These are phyloP conservation scores for Poecile montanus DNA, from an alignment of 2,797 vertebrate genomes.

Conservation along the genomic window DNA sequence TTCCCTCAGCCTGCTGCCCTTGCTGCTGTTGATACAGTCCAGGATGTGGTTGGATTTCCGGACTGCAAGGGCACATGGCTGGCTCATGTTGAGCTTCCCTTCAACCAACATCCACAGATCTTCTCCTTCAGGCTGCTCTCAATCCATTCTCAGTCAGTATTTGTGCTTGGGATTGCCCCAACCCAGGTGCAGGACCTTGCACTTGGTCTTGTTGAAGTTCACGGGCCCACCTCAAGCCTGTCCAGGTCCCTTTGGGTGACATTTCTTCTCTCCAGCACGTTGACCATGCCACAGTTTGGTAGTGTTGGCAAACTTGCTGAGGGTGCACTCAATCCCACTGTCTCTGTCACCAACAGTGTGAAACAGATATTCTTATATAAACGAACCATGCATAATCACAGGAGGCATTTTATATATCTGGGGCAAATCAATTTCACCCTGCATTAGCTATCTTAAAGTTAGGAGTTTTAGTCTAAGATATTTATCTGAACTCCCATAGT, in stretches of 20 bases:
- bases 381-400: neutral
- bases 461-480: neutral
- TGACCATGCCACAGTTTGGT: neutral
- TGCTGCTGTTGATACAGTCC: neutral
- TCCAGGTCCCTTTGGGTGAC: neutral
- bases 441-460: neutral
- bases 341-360: neutral
- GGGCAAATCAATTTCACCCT: neutral
- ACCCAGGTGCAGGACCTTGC: neutral
- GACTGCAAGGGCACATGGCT: neutral
- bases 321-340: accelerated
- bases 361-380: neutral
- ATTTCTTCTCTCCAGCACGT: neutral
- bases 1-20: neutral
- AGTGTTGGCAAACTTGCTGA: neutral
- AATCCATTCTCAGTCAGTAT: neutral
- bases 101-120: neutral
- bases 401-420: neutral
- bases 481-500: neutral
- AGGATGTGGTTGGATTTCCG: neutral
- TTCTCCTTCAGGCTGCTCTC: neutral
- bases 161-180: neutral
- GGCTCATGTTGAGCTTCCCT: neutral
- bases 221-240: accelerated
- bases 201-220: neutral